These are phyloP conservation scores for Drosophila watanabei DNA, from an alignment of 1,140 invertebrate genomes.

Conservation along the genomic window DNA sequence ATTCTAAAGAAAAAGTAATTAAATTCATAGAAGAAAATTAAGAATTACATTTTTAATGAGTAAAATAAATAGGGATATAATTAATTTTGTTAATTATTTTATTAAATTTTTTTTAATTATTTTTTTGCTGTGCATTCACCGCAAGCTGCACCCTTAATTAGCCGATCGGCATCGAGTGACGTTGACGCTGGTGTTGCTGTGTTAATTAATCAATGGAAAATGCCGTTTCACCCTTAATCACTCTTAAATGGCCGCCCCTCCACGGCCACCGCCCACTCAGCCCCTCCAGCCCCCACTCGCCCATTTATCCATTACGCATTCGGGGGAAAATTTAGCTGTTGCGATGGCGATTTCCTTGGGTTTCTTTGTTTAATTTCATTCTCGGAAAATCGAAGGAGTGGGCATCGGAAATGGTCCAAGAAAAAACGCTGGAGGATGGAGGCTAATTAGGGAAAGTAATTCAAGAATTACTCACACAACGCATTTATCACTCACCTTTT, in stretches of 20 bases:
- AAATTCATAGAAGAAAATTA: no score
- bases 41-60: not conserved
- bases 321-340: not conserved
- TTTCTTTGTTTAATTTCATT: slow-evolving; percentile 29
- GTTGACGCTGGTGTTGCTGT: slow-evolving; percentile 20
- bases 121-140: not conserved
- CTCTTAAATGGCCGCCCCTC: slow-evolving; percentile 45
- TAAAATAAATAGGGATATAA: no score
- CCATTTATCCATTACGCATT: slow-evolving; percentile 25
- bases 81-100: not conserved
- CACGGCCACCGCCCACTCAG: slow-evolving; percentile 2
- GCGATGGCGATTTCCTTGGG: slow-evolving; percentile 6
- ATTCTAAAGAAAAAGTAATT: not conserved
- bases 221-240: slow-evolving; percentile 59
- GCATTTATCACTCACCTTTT: not conserved
- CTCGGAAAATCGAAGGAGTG: not conserved
- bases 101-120: not conserved
- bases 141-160: slow-evolving; percentile 38
- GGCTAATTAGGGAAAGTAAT: not conserved
- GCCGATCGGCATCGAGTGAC: slow-evolving; percentile 48
- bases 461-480: not conserved
- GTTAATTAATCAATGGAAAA: slow-evolving; percentile 63
- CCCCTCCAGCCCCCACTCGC: slow-evolving; percentile 4
- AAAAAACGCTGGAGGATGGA: not conserved
- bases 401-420: not conserved